These are phyloP conservation scores for Hypothenemus hampei DNA, from an alignment of 1,140 invertebrate genomes.

Conservation along the genomic window DNA sequence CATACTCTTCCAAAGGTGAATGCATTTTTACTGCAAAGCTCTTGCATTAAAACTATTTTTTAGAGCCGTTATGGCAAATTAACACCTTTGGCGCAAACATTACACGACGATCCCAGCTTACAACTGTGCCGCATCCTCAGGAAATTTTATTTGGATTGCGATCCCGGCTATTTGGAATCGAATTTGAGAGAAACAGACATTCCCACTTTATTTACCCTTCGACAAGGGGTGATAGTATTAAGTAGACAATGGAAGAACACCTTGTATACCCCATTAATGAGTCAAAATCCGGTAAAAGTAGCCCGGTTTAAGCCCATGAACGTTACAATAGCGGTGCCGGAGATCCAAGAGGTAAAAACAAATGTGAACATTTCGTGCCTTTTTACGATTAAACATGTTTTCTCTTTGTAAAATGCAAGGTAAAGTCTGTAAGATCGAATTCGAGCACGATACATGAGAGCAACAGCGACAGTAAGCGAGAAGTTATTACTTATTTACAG, in stretches of 20 bases:
- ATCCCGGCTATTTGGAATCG: constrained; percentile 69
- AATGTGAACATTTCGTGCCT: neutral
- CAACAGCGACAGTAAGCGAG: constrained; percentile 26
- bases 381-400: neutral
- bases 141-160: constrained; percentile 74
- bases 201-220: constrained; percentile 81
- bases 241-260: constrained; percentile 97
- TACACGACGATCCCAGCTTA: constrained; percentile 94
- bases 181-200: constrained; percentile 79
- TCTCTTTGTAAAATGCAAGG: constrained; percentile 31
- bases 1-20: constrained; percentile 83
- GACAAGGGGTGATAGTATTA: constrained; percentile 87
- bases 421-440: constrained; percentile 26
- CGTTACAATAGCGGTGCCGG: constrained; percentile 81
- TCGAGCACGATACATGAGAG: constrained; percentile 21
- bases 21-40: constrained; percentile 8
- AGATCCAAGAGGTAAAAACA: constrained; percentile 66
- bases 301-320: constrained; percentile 76
- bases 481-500: too few relatives aligned
- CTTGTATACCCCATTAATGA: constrained; percentile 84
- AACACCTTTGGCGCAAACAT: constrained; percentile 81
- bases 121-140: constrained; percentile 86
- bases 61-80: constrained; percentile 88
- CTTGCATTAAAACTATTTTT: too few relatives aligned
- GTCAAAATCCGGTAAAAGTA: constrained; percentile 86